Evolutionary conservation across 2,888 invertebrate genomes (phyloP), one percentile per base, ranked within the genome.

Genomic region (Chrysina gloriosa): DNA sequence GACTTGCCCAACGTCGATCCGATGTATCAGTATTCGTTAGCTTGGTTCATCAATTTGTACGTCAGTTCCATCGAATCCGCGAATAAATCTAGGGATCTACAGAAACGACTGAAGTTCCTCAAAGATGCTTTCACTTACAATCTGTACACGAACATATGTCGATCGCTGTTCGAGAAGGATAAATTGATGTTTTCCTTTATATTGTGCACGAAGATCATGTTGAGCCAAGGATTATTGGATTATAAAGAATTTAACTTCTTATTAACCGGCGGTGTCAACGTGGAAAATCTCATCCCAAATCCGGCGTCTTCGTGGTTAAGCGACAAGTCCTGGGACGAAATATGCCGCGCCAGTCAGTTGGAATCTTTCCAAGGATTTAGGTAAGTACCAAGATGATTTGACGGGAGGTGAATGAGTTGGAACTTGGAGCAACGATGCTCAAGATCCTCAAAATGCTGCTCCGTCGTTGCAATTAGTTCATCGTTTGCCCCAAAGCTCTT

Each of bases 11-110:
- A 91, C 78, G 90, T 95, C 29, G 93, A 95, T 83, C 93, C 93
- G 4, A 94, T 95, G 94, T 95, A 95, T 82, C 94, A 94, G 81
- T 95, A 92, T 82, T 94, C 94, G 0, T 84, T 95, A 45, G 87
- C 87, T 7, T 95, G 95, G 95, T 95, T 94, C 82, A 92, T 95
- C 71, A 91, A 92, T 82, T 85, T 95, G 31, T 95, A 93, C 77
- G 84, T 92, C 3, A 85, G 87, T 71, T 92, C 94, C 7, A 93
- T 95, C 65, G 91, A 92, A 77, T 89, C 90, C 75, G 89, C 90
- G 0, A 89, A 89, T 75, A 90, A 89, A 79, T 89, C 90, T 14
- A 89, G 91, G 81, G 88, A 90, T 75, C 85, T 93, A 73, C 89
- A 91, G 56, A 88, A 88, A 75, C 84, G 94, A 71, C 84, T 93